Base-by-base conservation (phyloP, 2,797 vertebrate genomes). In the Tolypeutes matacus region DNA sequence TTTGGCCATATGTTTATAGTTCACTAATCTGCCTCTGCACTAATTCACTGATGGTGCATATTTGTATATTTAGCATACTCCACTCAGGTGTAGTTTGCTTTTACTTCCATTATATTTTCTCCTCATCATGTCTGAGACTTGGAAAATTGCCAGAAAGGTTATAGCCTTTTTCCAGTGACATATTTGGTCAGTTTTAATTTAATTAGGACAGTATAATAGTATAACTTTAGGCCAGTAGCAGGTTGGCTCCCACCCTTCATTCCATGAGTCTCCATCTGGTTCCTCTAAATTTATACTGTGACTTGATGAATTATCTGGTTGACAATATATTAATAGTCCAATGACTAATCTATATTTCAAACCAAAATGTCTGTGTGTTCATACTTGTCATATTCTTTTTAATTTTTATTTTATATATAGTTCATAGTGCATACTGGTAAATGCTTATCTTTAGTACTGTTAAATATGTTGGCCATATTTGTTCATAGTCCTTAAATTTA, bases 111-210 rank as follows among this genome's bases (percentile, higher is more conserved):
- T 73, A 2, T 53, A 34, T 86, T 77, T 96, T 65, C 39, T 90
- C 39, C 56, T 67, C 17, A 21, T 91, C 60, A 56, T 56, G 78
- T 82, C 81, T 21, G 49, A 0, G 83, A 92, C 67, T 53, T 80
- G 6, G 51, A 86, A 95, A 90, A 86, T 60, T 82, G 60, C 72
- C 93, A 73, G 91, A 14, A 84, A 93, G 18, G 95, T 92, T 95
- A 70, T 78, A 76, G 95, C 83, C 78, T 96, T 95, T 88, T 67
- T 83, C 36, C 89, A 81, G 34, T 77, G 42, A 92, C n/a, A 25
- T 27, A 56, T 95, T 83, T 89, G 21, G 15, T 60, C 20, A 29
- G 7, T 72, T 65, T 87, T 42, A 51, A 25, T 39, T 76, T 49
- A 51, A 7, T 60, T 67, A 60, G 11, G 25, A 34, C 0, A 1